A percentile compares a stretch with the other conserved stretches of the same genome.
Conservation (phyloP, 2,797 vertebrate species). For the Paedocypris micromegethes region DNA sequence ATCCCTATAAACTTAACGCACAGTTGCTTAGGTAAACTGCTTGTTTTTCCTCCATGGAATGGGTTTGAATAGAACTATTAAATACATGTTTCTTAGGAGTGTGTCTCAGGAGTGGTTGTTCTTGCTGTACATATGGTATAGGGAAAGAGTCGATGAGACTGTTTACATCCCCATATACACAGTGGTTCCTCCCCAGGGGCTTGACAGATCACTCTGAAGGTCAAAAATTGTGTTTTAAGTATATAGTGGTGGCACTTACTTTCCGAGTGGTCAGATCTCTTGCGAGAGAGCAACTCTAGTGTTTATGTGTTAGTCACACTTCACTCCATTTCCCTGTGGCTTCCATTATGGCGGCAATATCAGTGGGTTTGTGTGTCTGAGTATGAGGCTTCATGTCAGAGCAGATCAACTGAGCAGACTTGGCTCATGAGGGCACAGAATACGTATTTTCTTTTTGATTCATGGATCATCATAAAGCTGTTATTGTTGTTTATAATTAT, state of each 20-base stretch:
- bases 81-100: too few species aligned
- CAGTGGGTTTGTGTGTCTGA: constrained; percentile 6
- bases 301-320: constrained; percentile 37
- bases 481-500: too few species aligned
- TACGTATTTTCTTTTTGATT: neutral
- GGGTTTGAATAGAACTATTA: too few species aligned
- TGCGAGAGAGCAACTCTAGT: constrained; percentile 33
- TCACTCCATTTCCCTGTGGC: constrained; percentile 37
- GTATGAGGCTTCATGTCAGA: constrained; percentile 23
- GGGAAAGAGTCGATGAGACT: neutral
- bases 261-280: constrained; percentile 23
- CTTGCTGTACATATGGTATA: constrained; percentile 6
- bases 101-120: neutral
- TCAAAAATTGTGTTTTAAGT: constrained; percentile 19
- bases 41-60: neutral
- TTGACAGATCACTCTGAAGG: constrained; percentile 34
- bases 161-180: constrained; percentile 10
- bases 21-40: constrained; percentile 12
- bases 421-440: constrained; percentile 19
- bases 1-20: neutral
- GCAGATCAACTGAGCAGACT: constrained; percentile 19
- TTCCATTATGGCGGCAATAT: constrained; percentile 29
- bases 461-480: too few species aligned
- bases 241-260: constrained; percentile 20
- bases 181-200: constrained; percentile 9